Conservation (phyloP, 2,113 vertebrate genomes). For the Archocentrus centrarchus region DNA sequence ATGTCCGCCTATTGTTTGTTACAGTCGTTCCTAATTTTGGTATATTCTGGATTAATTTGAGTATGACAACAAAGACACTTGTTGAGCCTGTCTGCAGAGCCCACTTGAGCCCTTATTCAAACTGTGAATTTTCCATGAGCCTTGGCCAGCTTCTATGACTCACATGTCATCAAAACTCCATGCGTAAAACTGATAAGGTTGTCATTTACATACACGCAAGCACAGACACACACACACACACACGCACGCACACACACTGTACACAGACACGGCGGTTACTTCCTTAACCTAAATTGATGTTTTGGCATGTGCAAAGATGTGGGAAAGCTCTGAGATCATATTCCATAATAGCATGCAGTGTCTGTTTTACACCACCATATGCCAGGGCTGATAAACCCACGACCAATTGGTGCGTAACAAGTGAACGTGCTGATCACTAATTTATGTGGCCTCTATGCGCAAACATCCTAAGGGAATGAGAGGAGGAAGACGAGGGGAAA, state of each 20-base stretch:
- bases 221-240: conserved; percentile 5
- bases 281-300: conserved; percentile 51
- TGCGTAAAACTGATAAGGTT: conserved; percentile 57
- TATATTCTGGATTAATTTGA: conserved; percentile 30
- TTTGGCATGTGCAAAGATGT: conserved; percentile 52
- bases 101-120: conserved; percentile 50
- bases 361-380: conserved; percentile 34
- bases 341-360: conserved; percentile 41
- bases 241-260: not conserved
- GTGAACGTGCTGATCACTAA: conserved; percentile 65
- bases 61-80: conserved; percentile 53
- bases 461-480: conserved; percentile 58
- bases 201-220: not conserved
- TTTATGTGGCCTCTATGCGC: conserved; percentile 53
- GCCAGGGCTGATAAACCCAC: conserved; percentile 19
- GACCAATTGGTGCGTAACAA: conserved; percentile 33
- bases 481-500: conserved; percentile 46
- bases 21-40: not conserved
- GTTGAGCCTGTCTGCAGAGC: conserved; percentile 27
- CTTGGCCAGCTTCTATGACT: conserved; percentile 47
- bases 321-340: conserved; percentile 33
- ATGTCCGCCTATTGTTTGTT: conserved; percentile 8
- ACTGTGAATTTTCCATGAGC: conserved; percentile 65
- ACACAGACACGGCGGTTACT: conserved; percentile 8
- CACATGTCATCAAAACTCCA: conserved; percentile 59